Percentiles rank a stretch among this genome's conserved stretches.
Conservation (phyloP, 2,888 invertebrate species). For the Ophion slaviceki region DNA sequence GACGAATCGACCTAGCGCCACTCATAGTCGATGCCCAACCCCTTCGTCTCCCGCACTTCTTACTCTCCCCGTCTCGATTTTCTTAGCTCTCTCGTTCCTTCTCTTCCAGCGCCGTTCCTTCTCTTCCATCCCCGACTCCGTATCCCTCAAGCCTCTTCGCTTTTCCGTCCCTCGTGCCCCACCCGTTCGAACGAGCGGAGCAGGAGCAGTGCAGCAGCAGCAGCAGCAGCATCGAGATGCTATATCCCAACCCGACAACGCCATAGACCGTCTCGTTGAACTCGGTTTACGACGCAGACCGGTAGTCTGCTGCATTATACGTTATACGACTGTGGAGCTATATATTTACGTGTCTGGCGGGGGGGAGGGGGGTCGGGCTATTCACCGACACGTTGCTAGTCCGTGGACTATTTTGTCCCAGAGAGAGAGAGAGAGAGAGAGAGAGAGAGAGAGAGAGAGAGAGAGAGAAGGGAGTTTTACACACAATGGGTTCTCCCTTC, state of each 20-base stretch:
- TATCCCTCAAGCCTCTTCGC: too few species aligned
- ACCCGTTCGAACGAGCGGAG: not conserved
- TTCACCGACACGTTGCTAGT: constrained; percentile 37
- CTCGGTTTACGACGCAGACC: constrained; percentile 80
- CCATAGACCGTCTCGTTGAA: constrained; percentile 73
- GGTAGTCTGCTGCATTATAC: constrained; percentile 79
- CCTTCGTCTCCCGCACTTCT: too few species aligned
- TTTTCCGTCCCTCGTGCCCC: too few species aligned
- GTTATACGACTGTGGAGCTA: constrained; percentile 74
- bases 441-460: too few species aligned
- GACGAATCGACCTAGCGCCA: too few species aligned
- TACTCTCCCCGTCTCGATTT: too few species aligned
- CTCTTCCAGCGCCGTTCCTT: too few species aligned
- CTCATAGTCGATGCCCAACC: too few species aligned
- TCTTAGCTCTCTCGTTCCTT: too few species aligned
- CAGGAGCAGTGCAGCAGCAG: constrained; percentile 41
- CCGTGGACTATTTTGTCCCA: constrained; percentile 24
- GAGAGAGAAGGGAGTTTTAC: not conserved
- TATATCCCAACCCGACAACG: constrained; percentile 47
- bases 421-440: too few species aligned
- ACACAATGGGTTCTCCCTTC: not conserved
- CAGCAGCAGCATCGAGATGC: constrained; percentile 62
- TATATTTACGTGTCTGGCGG: constrained; percentile 76
- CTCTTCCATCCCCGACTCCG: too few species aligned
- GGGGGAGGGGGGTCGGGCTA: constrained; percentile 39